These are phyloP conservation scores for Lepidotrigona ventralis DNA, from an alignment of 1,140 invertebrate genomes.

Conservation along the genomic window DNA sequence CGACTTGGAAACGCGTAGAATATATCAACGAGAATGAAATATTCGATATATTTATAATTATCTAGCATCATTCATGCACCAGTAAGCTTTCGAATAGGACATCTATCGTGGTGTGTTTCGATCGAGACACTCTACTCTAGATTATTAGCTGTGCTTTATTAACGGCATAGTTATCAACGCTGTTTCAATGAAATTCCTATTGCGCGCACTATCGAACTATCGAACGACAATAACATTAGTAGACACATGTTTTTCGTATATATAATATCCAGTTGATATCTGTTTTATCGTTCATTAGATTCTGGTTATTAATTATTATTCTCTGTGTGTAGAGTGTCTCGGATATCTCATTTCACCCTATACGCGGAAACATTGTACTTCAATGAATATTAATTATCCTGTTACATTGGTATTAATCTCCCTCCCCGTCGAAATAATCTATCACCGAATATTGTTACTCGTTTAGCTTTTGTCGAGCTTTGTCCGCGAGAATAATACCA, in stretches of 20 bases:
- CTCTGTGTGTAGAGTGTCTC: slow-evolving; percentile 22
- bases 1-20: not conserved
- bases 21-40: slow-evolving; percentile 6
- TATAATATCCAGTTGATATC: not conserved
- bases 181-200: slow-evolving; percentile 26
- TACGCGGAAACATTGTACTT: not conserved
- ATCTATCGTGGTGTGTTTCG: slow-evolving; percentile 14
- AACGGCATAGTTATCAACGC: slow-evolving; percentile 8
- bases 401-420: not conserved
- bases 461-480: not conserved
- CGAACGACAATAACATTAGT: slow-evolving; percentile 43
- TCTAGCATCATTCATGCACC: slow-evolving; percentile 10
- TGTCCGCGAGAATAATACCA: not conserved
- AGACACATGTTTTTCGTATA: not conserved
- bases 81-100: slow-evolving; percentile 16
- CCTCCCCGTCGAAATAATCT: not conserved
- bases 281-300: not conserved
- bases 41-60: slow-evolving; percentile 16
- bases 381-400: not conserved
- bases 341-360: not conserved
- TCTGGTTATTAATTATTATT: not conserved
- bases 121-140: slow-evolving; percentile 22
- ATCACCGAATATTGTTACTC: not conserved
- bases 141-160: slow-evolving; percentile 24
- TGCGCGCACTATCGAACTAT: slow-evolving; percentile 21